phyloP scores from a whole-genome alignment of 2,113 vertebrate genomes.

The Amblyornis subalaris region DNA sequence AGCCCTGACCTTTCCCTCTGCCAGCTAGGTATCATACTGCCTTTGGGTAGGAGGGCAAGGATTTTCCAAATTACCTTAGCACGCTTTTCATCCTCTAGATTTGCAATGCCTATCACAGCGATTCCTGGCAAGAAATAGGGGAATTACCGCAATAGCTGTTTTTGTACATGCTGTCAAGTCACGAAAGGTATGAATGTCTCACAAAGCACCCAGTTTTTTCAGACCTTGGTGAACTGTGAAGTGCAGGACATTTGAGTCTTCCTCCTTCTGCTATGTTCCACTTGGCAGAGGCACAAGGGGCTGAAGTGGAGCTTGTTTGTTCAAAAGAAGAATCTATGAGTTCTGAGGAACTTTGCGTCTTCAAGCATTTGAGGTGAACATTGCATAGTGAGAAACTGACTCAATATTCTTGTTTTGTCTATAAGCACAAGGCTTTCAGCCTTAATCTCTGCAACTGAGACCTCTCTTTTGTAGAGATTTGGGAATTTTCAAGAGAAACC shows the following conservation, averaged over 20 bases:
- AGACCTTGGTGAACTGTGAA: neutral
- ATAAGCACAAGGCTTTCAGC: neutral
- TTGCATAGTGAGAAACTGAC: neutral
- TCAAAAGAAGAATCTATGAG: neutral
- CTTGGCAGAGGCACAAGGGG: neutral
- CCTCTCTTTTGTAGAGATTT: neutral
- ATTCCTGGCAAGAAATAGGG: neutral
- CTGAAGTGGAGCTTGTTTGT: neutral
- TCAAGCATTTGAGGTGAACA: neutral
- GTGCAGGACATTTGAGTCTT: neutral
- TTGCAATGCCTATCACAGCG: fast-evolving
- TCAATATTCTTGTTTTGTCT: fast-evolving
- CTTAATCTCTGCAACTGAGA: neutral
- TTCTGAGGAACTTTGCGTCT: neutral
- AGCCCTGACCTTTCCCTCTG: neutral
- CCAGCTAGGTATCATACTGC: neutral
- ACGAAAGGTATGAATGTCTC: fast-evolving
- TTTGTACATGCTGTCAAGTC: neutral
- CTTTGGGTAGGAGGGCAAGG: neutral
- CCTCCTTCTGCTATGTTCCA: neutral
- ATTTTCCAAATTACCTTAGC: neutral
- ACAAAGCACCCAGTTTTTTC: neutral
- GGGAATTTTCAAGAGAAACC: neutral
- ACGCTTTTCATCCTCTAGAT: neutral
- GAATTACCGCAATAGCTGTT: neutral